Base-by-base conservation (phyloP, 2,113 vertebrate genomes). In the Ornithorhynchus anatinus region DNA sequence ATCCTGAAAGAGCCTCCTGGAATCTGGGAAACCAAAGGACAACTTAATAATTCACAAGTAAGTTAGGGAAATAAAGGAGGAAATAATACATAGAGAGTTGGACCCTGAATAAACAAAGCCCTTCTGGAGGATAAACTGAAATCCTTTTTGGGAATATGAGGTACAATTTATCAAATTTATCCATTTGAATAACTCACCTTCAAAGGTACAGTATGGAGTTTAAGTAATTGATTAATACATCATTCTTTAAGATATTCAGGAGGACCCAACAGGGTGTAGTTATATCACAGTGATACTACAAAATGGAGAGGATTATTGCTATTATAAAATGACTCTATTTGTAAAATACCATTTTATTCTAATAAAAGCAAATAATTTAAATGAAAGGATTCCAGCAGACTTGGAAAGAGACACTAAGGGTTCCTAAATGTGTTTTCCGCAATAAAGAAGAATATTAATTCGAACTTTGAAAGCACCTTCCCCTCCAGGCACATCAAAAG, bases 201-300 rank as follows among this genome's bases (percentile, higher is more conserved):
- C 69, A 66, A 40, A 54, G 15, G 44, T 76, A 52, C 35, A 12
- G 22, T 19, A 25, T n/a, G n/a, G n/a, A 61, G 31, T 76, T 31
- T 65, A 66, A 74, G 80, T 71, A 60, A 84, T 73, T 67, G 63
- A 77, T 67, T 60, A 61, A 59, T 48, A 54, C 5, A 56, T 48
- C 37, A 31, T 69, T 71, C 35, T 70, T 75, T 67, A 75, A 77
- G 57, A 66, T 37, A 69, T 7, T 64, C 4, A 59, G 29, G 50
- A 72, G 36, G 31, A 38, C 61, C 39, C 47, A 67, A 22, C 33
- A 39, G 27, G 57, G 48, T 27, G 20, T 38, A 59, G 20, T 59
- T 61, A 58, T 15, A 42, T 19, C 15, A 17, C 13, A 58, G 7
- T 54, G 5, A 54, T 70, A 73, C 25, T 62, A 61, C 20, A 76